A percentile compares a stretch with the other conserved stretches of the same genome.
phyloP scores from a whole-genome alignment of 2,888 invertebrate genomes.

The Nymphalis polychloros region DNA sequence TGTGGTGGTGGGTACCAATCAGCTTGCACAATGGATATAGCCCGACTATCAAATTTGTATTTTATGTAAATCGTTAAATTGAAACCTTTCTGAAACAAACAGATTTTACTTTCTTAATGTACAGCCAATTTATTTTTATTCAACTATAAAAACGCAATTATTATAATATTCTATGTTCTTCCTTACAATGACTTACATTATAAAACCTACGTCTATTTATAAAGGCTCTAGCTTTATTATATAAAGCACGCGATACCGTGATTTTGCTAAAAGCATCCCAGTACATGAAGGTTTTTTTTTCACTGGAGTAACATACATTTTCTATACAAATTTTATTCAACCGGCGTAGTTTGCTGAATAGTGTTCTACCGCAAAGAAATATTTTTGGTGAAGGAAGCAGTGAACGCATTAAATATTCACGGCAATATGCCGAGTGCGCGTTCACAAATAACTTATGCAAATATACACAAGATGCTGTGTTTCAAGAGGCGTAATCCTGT shows the following conservation, averaged over 20 bases:
- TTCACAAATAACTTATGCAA: conserved; percentile 66
- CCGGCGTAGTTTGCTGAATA: conserved; percentile 58
- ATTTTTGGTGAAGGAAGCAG: conserved; percentile 52
- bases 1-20: too few species aligned
- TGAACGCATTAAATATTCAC: conserved; percentile 62
- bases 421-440: conserved; percentile 57
- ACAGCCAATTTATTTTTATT: too few species aligned
- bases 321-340: conserved; percentile 61
- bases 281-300: conserved; percentile 50
- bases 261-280: conserved; percentile 72
- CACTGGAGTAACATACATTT: conserved; percentile 50
- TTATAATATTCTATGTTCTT: not conserved
- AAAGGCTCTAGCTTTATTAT: conserved; percentile 57
- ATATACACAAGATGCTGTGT: conserved; percentile 55
- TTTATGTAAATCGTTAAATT: too few species aligned
- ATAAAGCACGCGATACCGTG: conserved; percentile 67
- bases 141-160: not conserved
- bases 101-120: too few species aligned
- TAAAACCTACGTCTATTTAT: conserved; percentile 55
- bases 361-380: conserved; percentile 63
- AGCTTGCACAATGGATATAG: too few species aligned
- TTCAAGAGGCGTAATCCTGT: conserved; percentile 53
- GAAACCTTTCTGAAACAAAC: too few species aligned
- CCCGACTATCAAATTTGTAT: too few species aligned
- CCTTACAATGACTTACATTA: conserved; percentile 43